Conservation (phyloP, 2,797 vertebrate genomes). For the Aldrovandia affinis region DNA sequence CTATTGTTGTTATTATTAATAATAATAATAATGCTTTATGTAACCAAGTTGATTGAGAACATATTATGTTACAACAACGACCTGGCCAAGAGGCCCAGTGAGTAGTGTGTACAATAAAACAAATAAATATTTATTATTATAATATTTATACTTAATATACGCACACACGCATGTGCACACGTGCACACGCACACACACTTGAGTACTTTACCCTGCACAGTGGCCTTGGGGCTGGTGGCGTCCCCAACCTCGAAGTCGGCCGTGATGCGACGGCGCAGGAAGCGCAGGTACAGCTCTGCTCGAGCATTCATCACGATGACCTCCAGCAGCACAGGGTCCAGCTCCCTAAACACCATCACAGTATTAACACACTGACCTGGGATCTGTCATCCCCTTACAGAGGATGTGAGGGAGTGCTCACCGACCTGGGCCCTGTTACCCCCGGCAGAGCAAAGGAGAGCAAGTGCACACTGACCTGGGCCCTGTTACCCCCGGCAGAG, state of each 20-base stretch:
- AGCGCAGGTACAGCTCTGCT: slow-evolving; percentile 92
- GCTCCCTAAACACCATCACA: slow-evolving; percentile 73
- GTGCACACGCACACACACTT: background rate
- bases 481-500: no score
- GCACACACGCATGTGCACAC: background rate
- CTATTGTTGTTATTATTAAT: no score
- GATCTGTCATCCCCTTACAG: no score
- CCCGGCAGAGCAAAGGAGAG: background rate
- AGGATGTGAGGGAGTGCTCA: no score
- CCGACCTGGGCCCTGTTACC: no score
- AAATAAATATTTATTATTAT: no score
- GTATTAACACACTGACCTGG: background rate
- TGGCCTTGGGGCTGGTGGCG: slow-evolving; percentile 78
- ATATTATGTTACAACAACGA: no score
- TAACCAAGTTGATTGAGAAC: no score
- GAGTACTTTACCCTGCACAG: slow-evolving; percentile 81
- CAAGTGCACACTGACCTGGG: background rate
- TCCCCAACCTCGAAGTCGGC: slow-evolving; percentile 95
- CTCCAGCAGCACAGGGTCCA: slow-evolving; percentile 91
- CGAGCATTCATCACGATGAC: slow-evolving; percentile 95
- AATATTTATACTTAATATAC: no score
- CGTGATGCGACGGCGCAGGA: slow-evolving; percentile 86
- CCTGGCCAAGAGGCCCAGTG: no score
- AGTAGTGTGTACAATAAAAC: no score
- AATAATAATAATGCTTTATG: no score